A percentile compares a stretch with the other conserved stretches of the same genome.
These are phyloP conservation scores for Sinhomidia bicolor DNA, from an alignment of 2,888 invertebrate genomes.

Conservation along the genomic window DNA sequence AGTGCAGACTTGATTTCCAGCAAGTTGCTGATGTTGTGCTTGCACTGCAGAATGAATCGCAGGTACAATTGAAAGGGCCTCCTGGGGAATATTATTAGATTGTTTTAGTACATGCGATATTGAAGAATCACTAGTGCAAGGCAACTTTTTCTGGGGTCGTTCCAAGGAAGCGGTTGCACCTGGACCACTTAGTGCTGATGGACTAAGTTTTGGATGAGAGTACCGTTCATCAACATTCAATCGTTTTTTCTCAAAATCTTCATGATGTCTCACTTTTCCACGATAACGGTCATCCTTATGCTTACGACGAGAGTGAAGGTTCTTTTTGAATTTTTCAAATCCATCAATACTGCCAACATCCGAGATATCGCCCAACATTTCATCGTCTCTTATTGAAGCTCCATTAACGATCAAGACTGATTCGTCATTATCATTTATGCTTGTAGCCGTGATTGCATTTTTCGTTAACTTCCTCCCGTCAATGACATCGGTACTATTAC, in stretches of 20 bases:
- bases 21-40: not conserved
- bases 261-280: constrained; percentile 32
- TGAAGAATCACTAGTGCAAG: not conserved
- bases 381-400: not conserved
- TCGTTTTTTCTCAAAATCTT: constrained; percentile 55
- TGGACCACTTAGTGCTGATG: not conserved
- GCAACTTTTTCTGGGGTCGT: constrained; percentile 11
- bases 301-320: not conserved
- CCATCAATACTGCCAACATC: constrained; percentile 47
- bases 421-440: not conserved
- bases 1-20: not conserved
- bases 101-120: not conserved
- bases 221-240: constrained; percentile 42
- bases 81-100: no score
- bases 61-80: constrained; percentile 39
- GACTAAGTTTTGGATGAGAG: constrained; percentile 36
- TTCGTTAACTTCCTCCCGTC: not conserved
- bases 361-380: constrained; percentile 7
- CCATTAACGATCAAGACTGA: constrained; percentile 35
- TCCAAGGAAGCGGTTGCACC: constrained; percentile 17
- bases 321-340: constrained; percentile 60
- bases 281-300: constrained; percentile 5
- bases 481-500: not conserved
- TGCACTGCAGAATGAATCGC: constrained; percentile 23
- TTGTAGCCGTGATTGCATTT: not conserved